Base-by-base conservation (phyloP, 2,888 invertebrate genomes). In the Troglohyphantes excavatus region DNA sequence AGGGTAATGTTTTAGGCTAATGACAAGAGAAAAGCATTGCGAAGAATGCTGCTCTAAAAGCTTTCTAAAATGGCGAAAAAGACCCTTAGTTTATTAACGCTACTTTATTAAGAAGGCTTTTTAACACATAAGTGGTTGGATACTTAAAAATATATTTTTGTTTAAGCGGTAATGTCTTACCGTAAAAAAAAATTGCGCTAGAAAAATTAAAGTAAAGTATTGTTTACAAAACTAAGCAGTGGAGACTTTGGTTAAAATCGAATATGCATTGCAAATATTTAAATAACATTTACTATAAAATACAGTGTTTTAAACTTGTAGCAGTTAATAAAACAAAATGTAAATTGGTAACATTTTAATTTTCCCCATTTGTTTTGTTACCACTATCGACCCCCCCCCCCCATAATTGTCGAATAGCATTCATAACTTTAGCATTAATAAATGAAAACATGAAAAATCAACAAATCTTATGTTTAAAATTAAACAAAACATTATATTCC, bases 1-100 rank as follows among this genome's bases (percentile, higher is more conserved):
- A 26, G 39, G 82, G 61, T 72, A 72, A 82, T 65, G 72, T 72
- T 61, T 61, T 72, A 33, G 26, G 61, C 82, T 72, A 82, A 82
- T 82, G 82, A 63, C 72, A 43, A 9, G 53, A 46, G 73, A 65
- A 84, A 84, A 46, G 29, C 63, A 73, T 26, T 21, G 23, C 83
- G 61, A 27, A 83, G 63, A 61, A 72, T 65, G 23, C 39, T 17
- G 2, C 46, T 7, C 65, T 73, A 84, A 83, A 83, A 83, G 83
- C 83, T 63, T 63, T 72, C 33, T 29, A 73, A 61, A 63, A 65
- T 65, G 43, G 39, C 61, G 75, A 19, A 76, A 76, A 61, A 17
- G 59, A 76, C 33, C 61, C 39, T 63, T 63, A 78, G 33, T 78
- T 65, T 78, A 78, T 78, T 78, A 78, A 78, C 63, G 19, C 19